A percentile compares a stretch with the other conserved stretches of the same genome.
Conservation (phyloP, 2,113 vertebrate genomes). For the Tetrax tetrax region DNA sequence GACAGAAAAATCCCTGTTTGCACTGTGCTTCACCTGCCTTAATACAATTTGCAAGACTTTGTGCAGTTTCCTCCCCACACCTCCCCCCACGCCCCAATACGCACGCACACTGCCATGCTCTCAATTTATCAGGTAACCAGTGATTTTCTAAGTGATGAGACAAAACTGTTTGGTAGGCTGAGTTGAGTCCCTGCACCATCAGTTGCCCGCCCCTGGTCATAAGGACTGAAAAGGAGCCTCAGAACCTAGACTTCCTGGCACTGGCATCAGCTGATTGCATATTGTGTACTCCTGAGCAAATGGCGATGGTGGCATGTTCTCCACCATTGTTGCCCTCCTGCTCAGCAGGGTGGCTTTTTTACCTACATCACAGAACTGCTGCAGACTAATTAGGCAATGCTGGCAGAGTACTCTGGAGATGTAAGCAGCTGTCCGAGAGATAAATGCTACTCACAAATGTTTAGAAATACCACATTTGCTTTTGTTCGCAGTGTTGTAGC, state of each 20-base stretch:
- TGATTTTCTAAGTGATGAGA: neutral
- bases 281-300: neutral
- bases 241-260: neutral
- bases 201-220: neutral
- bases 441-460: neutral
- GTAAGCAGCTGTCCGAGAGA: constrained; percentile 26
- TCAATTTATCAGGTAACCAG: neutral
- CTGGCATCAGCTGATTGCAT: neutral
- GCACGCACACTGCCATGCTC: neutral
- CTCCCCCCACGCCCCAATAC: rapidly evolving
- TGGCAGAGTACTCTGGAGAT: neutral
- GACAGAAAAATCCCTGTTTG: neutral
- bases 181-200: neutral
- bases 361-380: neutral
- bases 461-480: constrained; percentile 37
- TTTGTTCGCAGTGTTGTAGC: neutral
- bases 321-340: neutral
- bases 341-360: neutral
- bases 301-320: neutral
- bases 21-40: neutral
- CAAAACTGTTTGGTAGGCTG: neutral
- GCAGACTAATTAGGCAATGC: neutral
- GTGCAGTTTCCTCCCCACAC: neutral
- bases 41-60: neutral
- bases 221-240: neutral